Evolutionary conservation across 2,888 invertebrate species (phyloP).

Genomic region (Xestia rhomboidea): DNA sequence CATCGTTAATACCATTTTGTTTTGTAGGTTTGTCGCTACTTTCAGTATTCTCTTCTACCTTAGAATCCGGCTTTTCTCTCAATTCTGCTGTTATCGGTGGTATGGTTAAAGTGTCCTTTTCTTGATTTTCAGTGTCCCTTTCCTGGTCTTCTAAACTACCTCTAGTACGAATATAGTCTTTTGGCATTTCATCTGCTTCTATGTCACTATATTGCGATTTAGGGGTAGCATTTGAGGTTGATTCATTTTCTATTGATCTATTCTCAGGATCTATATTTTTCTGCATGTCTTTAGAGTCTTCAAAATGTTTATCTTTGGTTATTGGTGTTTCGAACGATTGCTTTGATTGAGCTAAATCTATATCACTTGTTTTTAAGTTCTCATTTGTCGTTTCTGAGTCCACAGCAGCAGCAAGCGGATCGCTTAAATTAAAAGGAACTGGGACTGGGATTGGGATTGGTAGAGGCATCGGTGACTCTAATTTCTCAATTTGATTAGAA

Average conservation of each 20-base stretch:
- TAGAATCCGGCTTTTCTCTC: background rate
- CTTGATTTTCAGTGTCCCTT: background rate
- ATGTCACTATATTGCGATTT: background rate
- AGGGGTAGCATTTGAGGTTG: background rate
- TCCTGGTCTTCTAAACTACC: background rate
- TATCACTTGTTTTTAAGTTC: background rate
- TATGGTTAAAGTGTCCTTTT: background rate
- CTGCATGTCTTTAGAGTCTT: background rate
- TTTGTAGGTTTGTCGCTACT: background rate
- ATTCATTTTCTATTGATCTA: background rate
- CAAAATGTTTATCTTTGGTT: background rate
- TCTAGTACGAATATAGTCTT: constrained; percentile 9
- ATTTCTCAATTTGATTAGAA: background rate
- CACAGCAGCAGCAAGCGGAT: background rate
- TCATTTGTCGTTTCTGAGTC: constrained; percentile 1
- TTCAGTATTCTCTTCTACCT: background rate
- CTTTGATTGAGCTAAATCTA: background rate
- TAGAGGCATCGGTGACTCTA: background rate
- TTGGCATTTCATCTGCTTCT: constrained; percentile 4
- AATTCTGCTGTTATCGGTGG: background rate
- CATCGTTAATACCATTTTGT: background rate
- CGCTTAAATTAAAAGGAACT: background rate
- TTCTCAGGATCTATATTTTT: background rate
- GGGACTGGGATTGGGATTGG: constrained; percentile 11
- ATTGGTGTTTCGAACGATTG: background rate